Percentiles rank a stretch among this genome's conserved stretches.
phyloP scores from a whole-genome alignment of 2,797 vertebrate species.

The Atherinosoma microstoma region DNA sequence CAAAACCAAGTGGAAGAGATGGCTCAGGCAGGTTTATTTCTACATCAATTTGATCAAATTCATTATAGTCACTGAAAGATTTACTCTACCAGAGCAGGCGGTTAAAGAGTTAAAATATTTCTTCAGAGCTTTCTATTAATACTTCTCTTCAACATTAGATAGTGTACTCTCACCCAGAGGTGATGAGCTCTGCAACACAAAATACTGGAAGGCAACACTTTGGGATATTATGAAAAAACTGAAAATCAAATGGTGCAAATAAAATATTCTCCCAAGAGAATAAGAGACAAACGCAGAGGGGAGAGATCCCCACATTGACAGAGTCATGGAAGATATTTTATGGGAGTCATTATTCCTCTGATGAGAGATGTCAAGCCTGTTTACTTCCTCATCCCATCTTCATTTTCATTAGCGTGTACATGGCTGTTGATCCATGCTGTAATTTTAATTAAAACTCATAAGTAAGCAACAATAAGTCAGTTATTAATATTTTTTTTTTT shows the following conservation, averaged over 20 bases:
- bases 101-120: neutral
- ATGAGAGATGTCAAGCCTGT: constrained; percentile 54
- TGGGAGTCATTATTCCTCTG: constrained; percentile 43
- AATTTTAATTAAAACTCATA: constrained; percentile 82
- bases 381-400: constrained; percentile 51
- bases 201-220: constrained; percentile 9
- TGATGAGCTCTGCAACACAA: neutral
- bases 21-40: too few species aligned
- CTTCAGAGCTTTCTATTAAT: neutral
- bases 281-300: constrained; percentile 8
- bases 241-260: constrained; percentile 20
- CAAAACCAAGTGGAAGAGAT: too few species aligned
- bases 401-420: constrained; percentile 68
- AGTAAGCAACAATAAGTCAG: constrained; percentile 48
- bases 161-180: neutral
- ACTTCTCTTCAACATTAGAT: neutral
- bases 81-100: too few species aligned
- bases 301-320: constrained; percentile 4
- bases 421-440: constrained; percentile 71
- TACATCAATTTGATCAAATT: too few species aligned
- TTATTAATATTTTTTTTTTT: constrained; percentile 32
- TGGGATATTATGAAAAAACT: constrained; percentile 11
- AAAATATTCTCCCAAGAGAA: constrained; percentile 1
- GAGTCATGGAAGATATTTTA: constrained; percentile 42
- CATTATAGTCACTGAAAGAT: too few species aligned